These are phyloP conservation scores for Zaprionus ghesquierei DNA, from an alignment of 1,140 invertebrate species.

Conservation along the genomic window DNA sequence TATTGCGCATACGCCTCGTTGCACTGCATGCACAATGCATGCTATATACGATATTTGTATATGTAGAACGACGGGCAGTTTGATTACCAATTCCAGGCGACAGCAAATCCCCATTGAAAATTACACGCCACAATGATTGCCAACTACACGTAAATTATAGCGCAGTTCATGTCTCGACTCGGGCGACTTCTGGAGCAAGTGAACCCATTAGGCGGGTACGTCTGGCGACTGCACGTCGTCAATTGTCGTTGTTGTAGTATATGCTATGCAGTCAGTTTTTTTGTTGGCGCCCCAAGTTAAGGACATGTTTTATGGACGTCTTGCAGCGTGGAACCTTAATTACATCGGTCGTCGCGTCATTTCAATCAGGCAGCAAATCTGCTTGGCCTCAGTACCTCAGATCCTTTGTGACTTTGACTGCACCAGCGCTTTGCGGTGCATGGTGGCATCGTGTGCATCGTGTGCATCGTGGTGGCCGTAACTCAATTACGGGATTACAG, in stretches of 20 bases:
- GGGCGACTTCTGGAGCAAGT: constrained; percentile 14
- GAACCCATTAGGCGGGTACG: constrained; percentile 25
- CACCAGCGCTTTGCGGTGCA: no score
- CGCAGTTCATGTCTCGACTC: constrained; percentile 1
- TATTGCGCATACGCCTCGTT: constrained; percentile 68
- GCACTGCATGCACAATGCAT: constrained; percentile 20
- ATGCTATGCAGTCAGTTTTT: constrained; percentile 53
- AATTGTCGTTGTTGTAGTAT: constrained; percentile 42
- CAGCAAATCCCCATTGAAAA: constrained; percentile 24
- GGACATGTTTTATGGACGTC: constrained; percentile 40
- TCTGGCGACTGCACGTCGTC: constrained; percentile 40
- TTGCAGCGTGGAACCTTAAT: constrained; percentile 47
- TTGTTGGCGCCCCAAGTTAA: constrained; percentile 32
- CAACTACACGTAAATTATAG: constrained; percentile 34
- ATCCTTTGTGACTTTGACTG: constrained; percentile 11
- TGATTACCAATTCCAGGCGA: constrained; percentile 36
- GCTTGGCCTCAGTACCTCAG: neutral
- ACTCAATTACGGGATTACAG: constrained; percentile 64
- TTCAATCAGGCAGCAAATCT: constrained; percentile 39
- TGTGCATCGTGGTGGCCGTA: constrained; percentile 44
- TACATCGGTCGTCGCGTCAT: constrained; percentile 54
- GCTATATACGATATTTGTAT: no score
- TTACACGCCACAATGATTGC: constrained; percentile 34
- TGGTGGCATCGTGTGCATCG: constrained; percentile 31
- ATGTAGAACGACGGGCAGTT: constrained; percentile 20